Evolutionary conservation across 2,888 invertebrate species (phyloP).

Genomic region (Apodemia duryi): DNA sequence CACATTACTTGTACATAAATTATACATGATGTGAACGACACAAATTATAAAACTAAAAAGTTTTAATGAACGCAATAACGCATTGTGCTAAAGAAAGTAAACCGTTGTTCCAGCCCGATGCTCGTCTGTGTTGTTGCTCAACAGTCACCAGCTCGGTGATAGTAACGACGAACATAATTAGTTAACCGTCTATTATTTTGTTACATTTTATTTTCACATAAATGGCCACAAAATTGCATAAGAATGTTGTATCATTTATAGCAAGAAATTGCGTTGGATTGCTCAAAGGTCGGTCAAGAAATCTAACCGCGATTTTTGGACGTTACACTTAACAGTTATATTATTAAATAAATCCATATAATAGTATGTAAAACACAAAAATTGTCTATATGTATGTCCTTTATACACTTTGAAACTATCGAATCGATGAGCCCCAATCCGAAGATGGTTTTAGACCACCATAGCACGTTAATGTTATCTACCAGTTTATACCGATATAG

Average conservation of each 20-base stretch:
- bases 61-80: constrained; percentile 15
- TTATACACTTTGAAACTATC: too few relatives aligned
- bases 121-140: constrained; percentile 16
- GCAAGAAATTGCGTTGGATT: background rate
- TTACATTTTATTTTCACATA: constrained; percentile 12
- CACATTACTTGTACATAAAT: too few relatives aligned
- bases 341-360: too few relatives aligned
- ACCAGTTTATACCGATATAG: too few relatives aligned
- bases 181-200: constrained; percentile 11
- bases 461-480: too few relatives aligned
- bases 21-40: background rate
- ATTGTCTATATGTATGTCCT: too few relatives aligned
- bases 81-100: constrained; percentile 57
- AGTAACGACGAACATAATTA: constrained; percentile 10
- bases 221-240: constrained; percentile 1
- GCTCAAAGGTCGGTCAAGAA: constrained; percentile 4
- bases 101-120: constrained; percentile 56
- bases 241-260: constrained; percentile 9
- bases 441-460: too few relatives aligned
- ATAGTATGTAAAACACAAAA: too few relatives aligned
- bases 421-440: too few relatives aligned
- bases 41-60: constrained; percentile 7
- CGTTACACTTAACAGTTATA: too few relatives aligned
- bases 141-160: constrained; percentile 5
- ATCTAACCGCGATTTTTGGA: background rate